These are phyloP conservation scores for Chionomys nivalis DNA, from an alignment of 2,113 vertebrate species.

Conservation along the genomic window DNA sequence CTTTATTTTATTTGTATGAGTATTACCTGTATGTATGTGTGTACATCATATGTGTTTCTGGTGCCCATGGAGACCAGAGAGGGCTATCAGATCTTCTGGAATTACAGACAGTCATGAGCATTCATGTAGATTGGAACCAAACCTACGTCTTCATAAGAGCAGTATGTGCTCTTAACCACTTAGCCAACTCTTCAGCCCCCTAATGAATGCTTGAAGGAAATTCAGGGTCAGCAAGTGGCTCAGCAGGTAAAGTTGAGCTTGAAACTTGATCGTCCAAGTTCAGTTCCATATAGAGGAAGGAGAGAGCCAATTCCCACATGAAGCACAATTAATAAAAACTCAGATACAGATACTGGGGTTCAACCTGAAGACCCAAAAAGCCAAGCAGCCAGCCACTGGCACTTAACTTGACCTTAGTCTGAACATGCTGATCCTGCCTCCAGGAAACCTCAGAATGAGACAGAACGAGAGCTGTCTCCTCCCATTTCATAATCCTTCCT, in stretches of 20 bases:
- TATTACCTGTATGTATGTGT: background rate
- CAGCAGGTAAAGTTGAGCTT: background rate
- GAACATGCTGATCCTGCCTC: too few relatives aligned
- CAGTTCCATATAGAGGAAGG: background rate
- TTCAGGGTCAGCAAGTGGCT: background rate
- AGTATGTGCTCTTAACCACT: background rate
- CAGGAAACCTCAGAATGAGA: too few relatives aligned
- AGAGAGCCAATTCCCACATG: background rate
- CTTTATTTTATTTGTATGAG: background rate
- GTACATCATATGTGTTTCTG: background rate
- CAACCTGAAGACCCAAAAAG: too few relatives aligned
- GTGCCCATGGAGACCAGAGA: background rate
- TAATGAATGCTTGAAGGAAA: background rate
- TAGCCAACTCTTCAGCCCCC: background rate
- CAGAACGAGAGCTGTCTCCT: too few relatives aligned
- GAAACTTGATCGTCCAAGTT: background rate
- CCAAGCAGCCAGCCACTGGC: too few relatives aligned
- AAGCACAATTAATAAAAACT: too few relatives aligned
- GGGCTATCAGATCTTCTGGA: background rate
- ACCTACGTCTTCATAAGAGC: background rate
- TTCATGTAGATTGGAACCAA: background rate
- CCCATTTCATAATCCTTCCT: too few relatives aligned
- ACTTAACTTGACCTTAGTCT: too few relatives aligned
- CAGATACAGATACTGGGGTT: too few relatives aligned
- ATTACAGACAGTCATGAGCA: background rate